phyloP scores from a whole-genome alignment of 2,113 vertebrate genomes.

The Dascyllus trimaculatus region DNA sequence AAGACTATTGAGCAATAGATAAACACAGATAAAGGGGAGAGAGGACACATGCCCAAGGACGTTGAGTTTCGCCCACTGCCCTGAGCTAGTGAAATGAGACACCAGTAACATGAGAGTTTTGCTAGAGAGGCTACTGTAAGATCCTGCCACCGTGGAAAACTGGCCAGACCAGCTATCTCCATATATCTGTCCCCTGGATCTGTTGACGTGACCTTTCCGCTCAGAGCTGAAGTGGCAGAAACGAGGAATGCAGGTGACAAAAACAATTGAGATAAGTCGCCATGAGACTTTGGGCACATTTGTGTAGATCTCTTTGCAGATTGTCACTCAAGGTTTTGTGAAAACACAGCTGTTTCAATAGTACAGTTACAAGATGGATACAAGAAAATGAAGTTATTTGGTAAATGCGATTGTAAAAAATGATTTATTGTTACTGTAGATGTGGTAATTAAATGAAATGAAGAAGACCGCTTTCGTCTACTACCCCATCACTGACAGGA shows the following conservation, averaged over 20 bases:
- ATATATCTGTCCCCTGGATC: conserved; percentile 81
- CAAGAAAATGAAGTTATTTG: neutral
- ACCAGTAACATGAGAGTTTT: conserved; percentile 79
- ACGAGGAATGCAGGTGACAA: conserved; percentile 72
- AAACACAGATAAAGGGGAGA: conserved; percentile 64
- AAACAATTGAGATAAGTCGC: conserved; percentile 58
- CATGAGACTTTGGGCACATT: conserved; percentile 12
- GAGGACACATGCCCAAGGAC: conserved; percentile 77
- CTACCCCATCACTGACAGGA: neutral
- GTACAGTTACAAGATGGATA: neutral
- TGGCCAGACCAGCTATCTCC: conserved; percentile 70
- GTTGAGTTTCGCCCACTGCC: conserved; percentile 74
- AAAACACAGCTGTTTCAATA: neutral
- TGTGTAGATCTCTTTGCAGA: neutral
- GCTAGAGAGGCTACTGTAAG: conserved; percentile 74
- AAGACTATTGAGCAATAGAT: conserved; percentile 39
- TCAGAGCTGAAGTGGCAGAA: conserved; percentile 75
- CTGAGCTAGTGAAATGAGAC: conserved; percentile 84
- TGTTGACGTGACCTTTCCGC: conserved; percentile 81
- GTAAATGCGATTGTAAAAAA: neutral
- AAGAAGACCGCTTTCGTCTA: conserved; percentile 22
- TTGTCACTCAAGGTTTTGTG: neutral
- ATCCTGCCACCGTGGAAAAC: conserved; percentile 80
- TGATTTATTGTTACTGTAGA: neutral
- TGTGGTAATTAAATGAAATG: conserved; percentile 26